Base-by-base conservation (phyloP, 2,888 invertebrate genomes). In the Limnephilus rhombicus region DNA sequence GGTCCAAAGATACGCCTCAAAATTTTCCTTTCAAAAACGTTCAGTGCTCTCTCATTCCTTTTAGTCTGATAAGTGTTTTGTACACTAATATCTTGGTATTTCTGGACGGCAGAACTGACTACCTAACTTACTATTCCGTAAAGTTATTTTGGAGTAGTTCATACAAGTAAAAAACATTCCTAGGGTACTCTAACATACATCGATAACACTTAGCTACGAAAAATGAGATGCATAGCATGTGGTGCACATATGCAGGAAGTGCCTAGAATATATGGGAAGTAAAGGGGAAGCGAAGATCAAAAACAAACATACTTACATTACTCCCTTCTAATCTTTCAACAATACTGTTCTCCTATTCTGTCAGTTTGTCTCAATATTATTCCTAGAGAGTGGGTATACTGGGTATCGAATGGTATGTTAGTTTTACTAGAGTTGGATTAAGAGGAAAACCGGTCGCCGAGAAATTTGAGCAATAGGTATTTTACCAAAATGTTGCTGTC, bases 201-300 rank as follows among this genome's bases (percentile, higher is more conserved):
- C 68, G 9, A 9, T 24, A 68, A 68, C 68, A 68, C 68, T 68
- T 68, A 68, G 68, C 15, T 53, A 53, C 53, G 68, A 68, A 68
- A 68, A 68, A 9, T 68, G 68, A 68, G 68, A 68, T 24, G 68
- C 83, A 83, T 37, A 83, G 41, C 83, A 83, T 83, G 37, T 37
- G 83, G 83, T 83, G 83, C 37, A 15, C 83, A 83, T 83, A n/a
- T 37, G 83, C 83, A 34, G 83, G 83, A 83, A 83, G 83, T 83
- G 83, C n/a, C 68, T 68, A 68, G n/a, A 68, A 68, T 68, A n/a
- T n/a, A 68, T n/a, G 37, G 37, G 24, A 83, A 83, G 24, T 83
- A 83, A 37, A 83, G 83, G 83, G 83, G 83, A 34, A 41, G 31
- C 34, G 83, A 37, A n/a, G 24, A 24, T 24, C 24, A 68, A 68